A percentile compares a stretch with the other conserved stretches of the same genome.
Conservation (phyloP, 2,113 vertebrate species). For the Nematolebias whitei region DNA sequence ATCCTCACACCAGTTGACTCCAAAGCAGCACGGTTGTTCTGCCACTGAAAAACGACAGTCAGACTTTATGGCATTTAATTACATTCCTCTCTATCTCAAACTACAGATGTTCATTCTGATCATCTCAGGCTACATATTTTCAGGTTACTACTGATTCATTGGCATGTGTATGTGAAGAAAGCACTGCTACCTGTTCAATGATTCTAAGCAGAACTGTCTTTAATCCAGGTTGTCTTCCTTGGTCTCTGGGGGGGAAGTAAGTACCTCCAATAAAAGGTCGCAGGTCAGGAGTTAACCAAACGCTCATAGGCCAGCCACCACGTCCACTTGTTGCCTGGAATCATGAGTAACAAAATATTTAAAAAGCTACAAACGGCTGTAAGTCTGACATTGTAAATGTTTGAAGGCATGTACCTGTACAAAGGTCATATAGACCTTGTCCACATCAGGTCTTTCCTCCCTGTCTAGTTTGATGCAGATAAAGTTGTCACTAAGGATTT, state of each 20-base stretch:
- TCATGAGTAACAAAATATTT: not conserved
- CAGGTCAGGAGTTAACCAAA: slow-evolving; percentile 94
- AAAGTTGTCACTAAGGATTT: slow-evolving; percentile 88
- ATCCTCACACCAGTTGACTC: slow-evolving; percentile 86
- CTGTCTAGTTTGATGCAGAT: slow-evolving; percentile 93
- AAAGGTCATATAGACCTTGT: slow-evolving; percentile 96
- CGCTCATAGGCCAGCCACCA: slow-evolving; percentile 97
- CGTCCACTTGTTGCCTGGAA: slow-evolving; percentile 89
- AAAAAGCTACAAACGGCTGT: not conserved
- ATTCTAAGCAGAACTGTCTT: slow-evolving; percentile 87
- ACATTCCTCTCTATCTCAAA: not conserved
- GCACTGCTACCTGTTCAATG: slow-evolving; percentile 83
- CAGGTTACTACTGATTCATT: not conserved
- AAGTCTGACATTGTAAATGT: not conserved
- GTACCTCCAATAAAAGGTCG: slow-evolving; percentile 91
- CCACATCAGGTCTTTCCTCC: slow-evolving; percentile 94
- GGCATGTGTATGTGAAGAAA: not conserved
- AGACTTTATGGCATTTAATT: not conserved
- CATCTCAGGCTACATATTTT: not conserved
- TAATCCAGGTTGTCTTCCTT: slow-evolving; percentile 83
- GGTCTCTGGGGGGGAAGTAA: slow-evolving; percentile 91
- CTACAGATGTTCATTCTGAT: too few relatives aligned
- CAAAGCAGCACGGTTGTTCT: slow-evolving; percentile 83
- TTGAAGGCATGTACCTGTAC: slow-evolving; percentile 83
- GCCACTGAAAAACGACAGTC: slow-evolving; percentile 81